phyloP scores from a whole-genome alignment of 2,797 vertebrate genomes.

The Sebastes elongatus region DNA sequence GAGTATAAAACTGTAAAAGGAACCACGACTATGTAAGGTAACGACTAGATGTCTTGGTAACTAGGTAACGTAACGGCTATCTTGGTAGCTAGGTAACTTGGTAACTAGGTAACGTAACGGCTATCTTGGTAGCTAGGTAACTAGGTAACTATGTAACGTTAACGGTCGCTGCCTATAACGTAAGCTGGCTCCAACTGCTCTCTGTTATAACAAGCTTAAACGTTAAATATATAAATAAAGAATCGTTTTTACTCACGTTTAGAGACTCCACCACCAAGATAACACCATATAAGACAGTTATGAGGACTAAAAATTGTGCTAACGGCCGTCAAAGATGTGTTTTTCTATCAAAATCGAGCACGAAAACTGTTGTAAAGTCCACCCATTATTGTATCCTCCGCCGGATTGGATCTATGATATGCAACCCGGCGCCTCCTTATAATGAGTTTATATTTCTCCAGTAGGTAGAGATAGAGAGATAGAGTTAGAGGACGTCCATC shows the following conservation, averaged over 20 bases:
- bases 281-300: constrained; percentile 63
- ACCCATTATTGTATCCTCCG: constrained; percentile 79
- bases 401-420: constrained; percentile 27
- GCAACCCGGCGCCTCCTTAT: constrained; percentile 24
- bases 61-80: not conserved
- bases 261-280: constrained; percentile 41
- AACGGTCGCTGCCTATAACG: not conserved
- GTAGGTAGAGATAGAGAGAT: not conserved
- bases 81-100: too few species aligned
- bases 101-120: not conserved
- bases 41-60: too few species aligned
- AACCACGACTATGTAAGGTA: not conserved
- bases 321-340: constrained; percentile 59
- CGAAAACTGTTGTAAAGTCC: constrained; percentile 68
- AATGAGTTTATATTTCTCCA: constrained; percentile 37
- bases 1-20: not conserved
- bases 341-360: constrained; percentile 66
- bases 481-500: constrained; percentile 44
- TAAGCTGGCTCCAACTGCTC: not conserved
- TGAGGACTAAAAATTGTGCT: constrained; percentile 57
- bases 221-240: not conserved
- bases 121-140: not conserved
- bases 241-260: constrained; percentile 72
- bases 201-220: not conserved
- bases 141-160: not conserved